Conservation (phyloP, 2,888 invertebrate species). For the Atherix ibis region DNA sequence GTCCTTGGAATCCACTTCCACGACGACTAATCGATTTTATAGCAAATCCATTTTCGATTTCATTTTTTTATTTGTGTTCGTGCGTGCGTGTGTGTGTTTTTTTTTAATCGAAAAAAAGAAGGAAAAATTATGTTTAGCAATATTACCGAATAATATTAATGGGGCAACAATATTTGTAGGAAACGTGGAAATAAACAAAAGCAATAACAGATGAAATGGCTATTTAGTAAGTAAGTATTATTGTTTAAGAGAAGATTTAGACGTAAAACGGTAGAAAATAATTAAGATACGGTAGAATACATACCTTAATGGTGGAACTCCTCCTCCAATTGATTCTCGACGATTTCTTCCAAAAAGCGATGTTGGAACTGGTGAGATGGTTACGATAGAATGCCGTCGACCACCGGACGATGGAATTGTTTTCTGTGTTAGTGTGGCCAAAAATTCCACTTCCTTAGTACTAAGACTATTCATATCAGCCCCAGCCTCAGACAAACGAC, state of each 20-base stretch:
- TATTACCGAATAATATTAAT: too few species aligned
- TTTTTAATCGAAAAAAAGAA: background rate
- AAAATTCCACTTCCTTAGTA: constrained; percentile 66
- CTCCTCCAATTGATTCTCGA: constrained; percentile 67
- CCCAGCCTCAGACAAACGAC: constrained; percentile 64
- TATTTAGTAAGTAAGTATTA: too few species aligned
- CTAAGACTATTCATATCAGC: constrained; percentile 56
- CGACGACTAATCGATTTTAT: constrained; percentile 19
- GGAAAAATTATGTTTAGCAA: too few species aligned
- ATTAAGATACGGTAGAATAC: too few species aligned
- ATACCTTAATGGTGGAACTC: constrained; percentile 43
- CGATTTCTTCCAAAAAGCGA: constrained; percentile 65
- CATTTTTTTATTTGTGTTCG: background rate
- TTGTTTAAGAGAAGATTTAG: too few species aligned
- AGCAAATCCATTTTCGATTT: background rate
- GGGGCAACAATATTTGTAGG: too few species aligned
- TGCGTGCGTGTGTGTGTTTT: background rate
- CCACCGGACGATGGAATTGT: constrained; percentile 54
- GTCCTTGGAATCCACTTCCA: constrained; percentile 38
- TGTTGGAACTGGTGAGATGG: constrained; percentile 66
- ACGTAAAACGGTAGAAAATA: too few species aligned
- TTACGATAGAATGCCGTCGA: constrained; percentile 71
- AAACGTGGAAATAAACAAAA: too few species aligned
- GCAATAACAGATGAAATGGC: too few species aligned
- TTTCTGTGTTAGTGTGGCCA: constrained; percentile 66